Conservation (phyloP, 37 sponge, comb jelly and placozoan species). For the Aplysina aerophoba region DNA sequence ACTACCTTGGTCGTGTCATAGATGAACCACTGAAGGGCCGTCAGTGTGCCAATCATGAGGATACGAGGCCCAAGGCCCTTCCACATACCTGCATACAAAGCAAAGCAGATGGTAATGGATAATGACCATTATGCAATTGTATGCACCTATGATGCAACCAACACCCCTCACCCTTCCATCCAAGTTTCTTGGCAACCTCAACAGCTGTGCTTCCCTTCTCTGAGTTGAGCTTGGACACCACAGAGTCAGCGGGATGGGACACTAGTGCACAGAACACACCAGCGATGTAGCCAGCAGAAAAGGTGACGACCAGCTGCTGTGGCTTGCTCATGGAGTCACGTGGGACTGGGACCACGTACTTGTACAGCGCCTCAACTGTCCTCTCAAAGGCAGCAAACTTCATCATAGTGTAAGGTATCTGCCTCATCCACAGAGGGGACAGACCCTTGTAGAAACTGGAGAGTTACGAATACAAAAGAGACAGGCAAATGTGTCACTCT, state of each 20-base stretch:
- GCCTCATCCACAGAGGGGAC: conserved; percentile 94
- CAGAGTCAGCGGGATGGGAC: conserved; percentile 95
- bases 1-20: conserved; percentile 97
- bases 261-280: conserved; percentile 99
- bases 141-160: neutral
- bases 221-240: conserved; percentile 98
- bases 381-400: conserved; percentile 99
- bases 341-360: conserved; percentile 94
- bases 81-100: conserved; percentile 81
- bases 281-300: conserved; percentile 99
- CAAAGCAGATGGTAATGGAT: neutral
- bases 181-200: conserved; percentile 89
- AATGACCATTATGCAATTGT: neutral
- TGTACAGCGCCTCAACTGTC: conserved; percentile 97
- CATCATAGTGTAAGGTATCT: conserved; percentile 99
- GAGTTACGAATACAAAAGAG: neutral
- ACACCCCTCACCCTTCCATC: conserved; percentile 71
- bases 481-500: neutral
- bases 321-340: conserved; percentile 79
- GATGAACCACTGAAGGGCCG: conserved; percentile 99
- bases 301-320: conserved; percentile 96
- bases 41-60: conserved; percentile 98
- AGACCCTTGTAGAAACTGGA: conserved; percentile 96
- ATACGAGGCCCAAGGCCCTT: conserved; percentile 96
- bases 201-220: conserved; percentile 85